Conservation (phyloP, 2,113 vertebrate genomes). For the Paradoxurus hermaphroditus region DNA sequence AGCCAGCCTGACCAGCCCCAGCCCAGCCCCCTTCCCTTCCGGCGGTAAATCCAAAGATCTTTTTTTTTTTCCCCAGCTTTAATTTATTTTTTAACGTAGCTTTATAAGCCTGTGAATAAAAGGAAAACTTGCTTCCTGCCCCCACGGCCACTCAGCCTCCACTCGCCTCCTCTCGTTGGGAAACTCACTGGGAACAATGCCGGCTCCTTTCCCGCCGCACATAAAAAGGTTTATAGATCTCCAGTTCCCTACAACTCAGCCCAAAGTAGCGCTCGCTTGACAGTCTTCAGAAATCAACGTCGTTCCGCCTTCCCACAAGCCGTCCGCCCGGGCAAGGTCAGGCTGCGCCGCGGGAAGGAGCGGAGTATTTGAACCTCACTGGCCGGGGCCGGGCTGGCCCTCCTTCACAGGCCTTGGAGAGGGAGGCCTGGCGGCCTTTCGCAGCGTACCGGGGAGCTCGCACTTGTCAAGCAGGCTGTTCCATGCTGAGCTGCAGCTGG, state of each 20-base stretch:
- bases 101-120: conserved; percentile 80
- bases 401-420: conserved; percentile 58
- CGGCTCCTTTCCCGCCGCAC: conserved; percentile 72
- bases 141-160: conserved; percentile 60
- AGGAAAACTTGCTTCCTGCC: conserved; percentile 67
- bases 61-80: conserved; percentile 77
- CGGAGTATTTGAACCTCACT: conserved; percentile 66
- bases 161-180: conserved; percentile 66
- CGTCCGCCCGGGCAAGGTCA: conserved; percentile 78
- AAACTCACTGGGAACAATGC: conserved; percentile 77
- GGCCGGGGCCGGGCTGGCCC: conserved; percentile 43
- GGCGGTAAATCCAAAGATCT: conserved; percentile 61
- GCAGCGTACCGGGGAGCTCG: conserved; percentile 61
- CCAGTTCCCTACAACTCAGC: conserved; percentile 84
- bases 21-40: conserved; percentile 32
- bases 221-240: conserved; percentile 87
- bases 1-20: not conserved
- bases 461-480: conserved; percentile 41
- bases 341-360: conserved; percentile 45
- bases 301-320: conserved; percentile 68
- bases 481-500: conserved; percentile 29
- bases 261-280: conserved; percentile 82
- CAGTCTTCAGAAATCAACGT: conserved; percentile 81
- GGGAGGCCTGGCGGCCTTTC: conserved; percentile 66
- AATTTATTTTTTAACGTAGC: conserved; percentile 75